Conservation (phyloP, 2,113 vertebrate genomes). For the Telmatochromis sp. region DNA sequence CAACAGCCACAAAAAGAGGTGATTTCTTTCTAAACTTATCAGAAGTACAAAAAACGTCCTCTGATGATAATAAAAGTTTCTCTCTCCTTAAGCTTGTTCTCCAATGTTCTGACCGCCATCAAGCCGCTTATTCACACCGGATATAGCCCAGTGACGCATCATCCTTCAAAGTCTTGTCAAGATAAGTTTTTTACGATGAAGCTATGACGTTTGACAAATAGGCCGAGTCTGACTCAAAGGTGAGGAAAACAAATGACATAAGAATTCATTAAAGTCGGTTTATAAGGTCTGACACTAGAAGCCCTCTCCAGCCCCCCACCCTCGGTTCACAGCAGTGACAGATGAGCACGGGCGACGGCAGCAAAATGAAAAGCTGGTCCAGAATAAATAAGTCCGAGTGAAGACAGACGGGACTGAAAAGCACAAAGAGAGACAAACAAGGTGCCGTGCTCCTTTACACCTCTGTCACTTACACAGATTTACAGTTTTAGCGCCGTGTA, state of each 20-base stretch:
- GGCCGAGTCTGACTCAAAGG: neutral
- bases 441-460: accelerated
- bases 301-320: neutral
- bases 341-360: accelerated
- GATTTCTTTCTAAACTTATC: accelerated
- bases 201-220: neutral
- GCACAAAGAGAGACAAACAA: neutral
- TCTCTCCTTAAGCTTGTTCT: neutral
- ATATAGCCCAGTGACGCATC: neutral
- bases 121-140: neutral
- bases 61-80: neutral
- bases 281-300: neutral
- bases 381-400: neutral
- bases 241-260: neutral
- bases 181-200: neutral
- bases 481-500: neutral
- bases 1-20: neutral
- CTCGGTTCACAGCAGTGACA: neutral
- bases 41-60: neutral
- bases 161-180: neutral
- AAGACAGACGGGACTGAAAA: neutral
- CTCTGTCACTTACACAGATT: neutral
- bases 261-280: neutral
- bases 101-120: neutral
- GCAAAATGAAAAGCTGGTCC: neutral